These are phyloP conservation scores for Oreonectes daqikongensis DNA, from an alignment of 2,797 vertebrate genomes.

Conservation along the genomic window DNA sequence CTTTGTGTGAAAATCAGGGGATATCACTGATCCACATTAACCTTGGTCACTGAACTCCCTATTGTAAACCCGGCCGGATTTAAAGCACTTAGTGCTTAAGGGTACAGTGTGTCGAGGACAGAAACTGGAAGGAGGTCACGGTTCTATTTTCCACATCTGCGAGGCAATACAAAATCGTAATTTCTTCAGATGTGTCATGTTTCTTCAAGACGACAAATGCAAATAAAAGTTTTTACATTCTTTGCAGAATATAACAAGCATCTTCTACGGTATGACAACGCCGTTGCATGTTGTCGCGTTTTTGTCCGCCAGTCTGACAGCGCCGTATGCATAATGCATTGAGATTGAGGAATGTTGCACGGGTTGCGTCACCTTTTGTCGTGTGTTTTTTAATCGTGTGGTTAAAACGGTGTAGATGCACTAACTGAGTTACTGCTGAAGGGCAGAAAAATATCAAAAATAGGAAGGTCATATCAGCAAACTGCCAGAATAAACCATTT, in stretches of 20 bases:
- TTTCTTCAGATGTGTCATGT: not conserved
- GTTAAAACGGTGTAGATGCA: not conserved
- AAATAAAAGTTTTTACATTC: slow-evolving; percentile 3
- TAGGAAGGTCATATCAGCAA: slow-evolving; percentile 13
- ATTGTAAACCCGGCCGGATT: slow-evolving; percentile 25
- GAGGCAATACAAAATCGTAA: not conserved
- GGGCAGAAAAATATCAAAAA: slow-evolving; percentile 9
- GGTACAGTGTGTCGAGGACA: not conserved
- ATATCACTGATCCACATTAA: slow-evolving; percentile 44
- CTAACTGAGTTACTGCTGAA: slow-evolving; percentile 25
- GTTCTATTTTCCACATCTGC: slow-evolving; percentile 4
- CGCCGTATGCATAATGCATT: slow-evolving; percentile 23
- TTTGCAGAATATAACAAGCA: not conserved
- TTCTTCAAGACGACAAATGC: not conserved
- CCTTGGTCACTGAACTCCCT: slow-evolving; percentile 37
- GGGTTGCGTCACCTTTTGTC: slow-evolving; percentile 26
- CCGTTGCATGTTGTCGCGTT: not conserved
- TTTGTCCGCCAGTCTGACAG: slow-evolving; percentile 14
- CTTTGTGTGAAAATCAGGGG: slow-evolving; percentile 27
- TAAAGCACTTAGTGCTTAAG: slow-evolving; percentile 29
- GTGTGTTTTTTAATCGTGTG: slow-evolving; percentile 1
- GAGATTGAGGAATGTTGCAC: slow-evolving; percentile 34
- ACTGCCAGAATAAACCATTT: not conserved
- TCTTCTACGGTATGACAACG: not conserved
- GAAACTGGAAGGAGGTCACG: slow-evolving; percentile 12